Percentiles rank a stretch among this genome's conserved stretches.
Conservation (phyloP, 2,888 invertebrate genomes). For the Chymomyza procnemis region DNA sequence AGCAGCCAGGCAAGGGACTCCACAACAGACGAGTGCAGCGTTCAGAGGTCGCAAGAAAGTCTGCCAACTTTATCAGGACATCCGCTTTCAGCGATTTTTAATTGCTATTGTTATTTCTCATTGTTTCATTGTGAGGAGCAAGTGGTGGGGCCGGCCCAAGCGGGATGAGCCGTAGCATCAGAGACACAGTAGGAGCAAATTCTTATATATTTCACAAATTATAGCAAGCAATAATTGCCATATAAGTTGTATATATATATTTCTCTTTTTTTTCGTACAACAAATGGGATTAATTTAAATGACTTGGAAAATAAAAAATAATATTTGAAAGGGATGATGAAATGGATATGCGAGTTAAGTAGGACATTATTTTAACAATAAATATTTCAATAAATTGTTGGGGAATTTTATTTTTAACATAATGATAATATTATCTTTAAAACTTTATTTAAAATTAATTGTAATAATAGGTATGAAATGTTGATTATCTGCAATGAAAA, state of each 20-base stretch:
- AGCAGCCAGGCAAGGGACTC: not conserved
- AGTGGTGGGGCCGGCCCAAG: not conserved
- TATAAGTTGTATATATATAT: not conserved
- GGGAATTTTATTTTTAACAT: too few relatives aligned
- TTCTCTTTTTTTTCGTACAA: not conserved
- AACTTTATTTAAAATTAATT: too few relatives aligned
- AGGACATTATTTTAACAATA: too few relatives aligned
- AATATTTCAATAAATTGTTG: too few relatives aligned
- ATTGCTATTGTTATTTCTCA: conserved; percentile 71
- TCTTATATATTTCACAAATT: not conserved
- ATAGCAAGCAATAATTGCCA: not conserved
- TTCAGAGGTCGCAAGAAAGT: conserved; percentile 36
- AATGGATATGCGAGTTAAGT: too few relatives aligned
- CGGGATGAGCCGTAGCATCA: not conserved
- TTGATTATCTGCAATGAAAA: too few relatives aligned
- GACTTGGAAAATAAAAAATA: too few relatives aligned
- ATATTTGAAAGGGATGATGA: too few relatives aligned
- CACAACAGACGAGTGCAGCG: not conserved
- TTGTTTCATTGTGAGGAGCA: conserved; percentile 66
- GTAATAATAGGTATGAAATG: too few relatives aligned
- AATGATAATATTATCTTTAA: too few relatives aligned
- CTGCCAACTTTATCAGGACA: conserved; percentile 68
- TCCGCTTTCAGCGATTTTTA: conserved; percentile 72
- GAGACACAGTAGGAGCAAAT: not conserved
- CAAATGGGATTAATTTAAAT: not conserved